phyloP scores from a whole-genome alignment of 2,888 invertebrate genomes.

The Hirtodrosophila confusa region DNA sequence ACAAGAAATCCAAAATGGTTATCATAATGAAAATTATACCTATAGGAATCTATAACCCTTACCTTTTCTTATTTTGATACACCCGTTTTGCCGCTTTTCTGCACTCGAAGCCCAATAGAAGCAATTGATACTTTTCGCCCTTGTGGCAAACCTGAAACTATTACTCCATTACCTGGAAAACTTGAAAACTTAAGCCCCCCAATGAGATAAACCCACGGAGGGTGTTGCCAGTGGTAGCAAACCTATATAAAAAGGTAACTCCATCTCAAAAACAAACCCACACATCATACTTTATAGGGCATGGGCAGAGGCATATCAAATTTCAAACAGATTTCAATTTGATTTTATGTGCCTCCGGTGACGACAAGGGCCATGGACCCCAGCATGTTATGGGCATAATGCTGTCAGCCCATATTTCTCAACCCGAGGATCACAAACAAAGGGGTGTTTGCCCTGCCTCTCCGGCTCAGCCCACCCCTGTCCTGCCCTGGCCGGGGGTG shows the following conservation, averaged over 20 bases:
- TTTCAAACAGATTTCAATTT: conserved; percentile 82
- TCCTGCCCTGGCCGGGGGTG: conserved; percentile 47
- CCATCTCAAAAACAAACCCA: conserved; percentile 11
- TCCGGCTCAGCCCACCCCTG: background rate
- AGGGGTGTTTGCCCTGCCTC: conserved; percentile 49
- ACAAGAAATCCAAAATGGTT: too few species aligned
- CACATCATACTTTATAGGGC: conserved; percentile 33
- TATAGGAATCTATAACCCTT: too few species aligned
- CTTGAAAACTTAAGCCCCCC: conserved; percentile 2
- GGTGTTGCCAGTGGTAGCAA: conserved; percentile 31
- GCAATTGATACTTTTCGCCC: background rate
- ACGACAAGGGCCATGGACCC: conserved; percentile 45
- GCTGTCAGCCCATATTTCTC: conserved; percentile 57
- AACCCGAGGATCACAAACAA: conserved; percentile 48
- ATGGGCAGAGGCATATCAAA: conserved; percentile 69
- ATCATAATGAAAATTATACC: too few species aligned
- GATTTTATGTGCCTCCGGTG: conserved; percentile 72
- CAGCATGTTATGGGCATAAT: conserved; percentile 44
- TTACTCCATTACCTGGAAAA: conserved; percentile 8
- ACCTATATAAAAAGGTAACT: conserved; percentile 30
- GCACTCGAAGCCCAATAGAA: too few species aligned
- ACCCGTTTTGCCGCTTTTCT: too few species aligned
- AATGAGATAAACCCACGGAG: background rate
- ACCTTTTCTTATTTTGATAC: too few species aligned
- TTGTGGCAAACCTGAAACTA: conserved; percentile 12